A percentile compares a stretch with the other conserved stretches of the same genome.
phyloP scores from a whole-genome alignment of 2,113 vertebrate genomes.

The Oncorhynchus nerka region DNA sequence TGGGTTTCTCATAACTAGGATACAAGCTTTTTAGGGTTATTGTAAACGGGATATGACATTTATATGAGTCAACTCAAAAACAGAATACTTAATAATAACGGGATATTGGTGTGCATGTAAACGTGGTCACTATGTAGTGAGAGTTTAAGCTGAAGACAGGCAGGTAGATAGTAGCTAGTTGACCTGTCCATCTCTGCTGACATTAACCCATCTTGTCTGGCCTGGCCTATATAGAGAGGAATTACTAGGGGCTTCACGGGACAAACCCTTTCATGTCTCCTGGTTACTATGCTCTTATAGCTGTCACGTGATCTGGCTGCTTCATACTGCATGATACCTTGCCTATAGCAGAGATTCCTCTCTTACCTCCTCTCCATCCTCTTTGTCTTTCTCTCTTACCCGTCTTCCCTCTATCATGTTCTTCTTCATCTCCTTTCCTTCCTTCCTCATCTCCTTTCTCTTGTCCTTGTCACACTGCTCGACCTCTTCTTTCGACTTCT shows the following conservation, averaged over 20 bases:
- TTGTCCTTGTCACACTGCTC: constrained; percentile 10
- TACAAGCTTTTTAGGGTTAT: too few relatives aligned
- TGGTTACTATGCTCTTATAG: neutral
- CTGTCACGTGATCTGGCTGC: neutral
- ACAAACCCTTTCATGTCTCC: neutral
- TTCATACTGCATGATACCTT: neutral
- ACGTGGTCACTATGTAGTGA: too few relatives aligned
- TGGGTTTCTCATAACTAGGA: too few relatives aligned
- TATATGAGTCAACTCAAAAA: too few relatives aligned
- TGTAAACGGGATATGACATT: too few relatives aligned
- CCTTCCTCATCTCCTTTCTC: constrained; percentile 15
- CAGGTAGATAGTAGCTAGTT: neutral
- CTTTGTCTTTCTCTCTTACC: neutral
- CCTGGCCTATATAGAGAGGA: too few relatives aligned
- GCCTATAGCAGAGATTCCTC: neutral
- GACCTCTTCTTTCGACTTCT: neutral
- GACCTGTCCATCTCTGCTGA: neutral
- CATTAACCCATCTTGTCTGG: neutral
- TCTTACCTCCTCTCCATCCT: neutral
- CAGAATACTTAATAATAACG: too few relatives aligned
- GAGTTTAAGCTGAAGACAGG: neutral
- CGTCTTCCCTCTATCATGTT: too few relatives aligned
- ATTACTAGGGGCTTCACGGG: too few relatives aligned
- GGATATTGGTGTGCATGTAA: too few relatives aligned
- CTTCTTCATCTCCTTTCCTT: too few relatives aligned